Evolutionary conservation across 2,797 vertebrate genomes (phyloP), one percentile per base, ranked within the genome.

Genomic region (Spondyliosoma cantharus): DNA sequence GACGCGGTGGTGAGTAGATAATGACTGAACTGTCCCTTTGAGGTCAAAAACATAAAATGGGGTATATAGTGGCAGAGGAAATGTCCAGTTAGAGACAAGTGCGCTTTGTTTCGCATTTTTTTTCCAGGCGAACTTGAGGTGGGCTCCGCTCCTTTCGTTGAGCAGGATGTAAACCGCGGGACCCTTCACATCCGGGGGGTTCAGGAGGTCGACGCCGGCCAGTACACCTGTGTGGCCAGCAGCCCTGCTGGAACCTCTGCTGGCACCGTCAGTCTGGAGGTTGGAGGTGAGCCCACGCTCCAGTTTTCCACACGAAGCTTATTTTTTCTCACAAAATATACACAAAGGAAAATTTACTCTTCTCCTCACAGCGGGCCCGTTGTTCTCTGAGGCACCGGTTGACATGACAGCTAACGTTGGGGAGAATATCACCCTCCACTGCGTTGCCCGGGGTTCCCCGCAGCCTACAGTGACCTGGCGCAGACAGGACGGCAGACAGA

Each of bases 141-240:
- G 84, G 91, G 88, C 85, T 93, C 1, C 54, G 93, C 89, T 76
- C 95, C 0, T 32, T 93, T 73, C 82, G 86, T 92, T 3, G 86
- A 92, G 74, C 92, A 94, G 87, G 91, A 94, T 15, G 74, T 91
- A 0, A 84, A 86, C 58, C 92, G 82, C 0, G 95, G 96, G 0
- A 90, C 64, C 0, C 93, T 99, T 82, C 90, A 82, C 89, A 96
- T 99, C 77, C 93, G 88, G 27, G 94, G 82, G 0, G 94, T 94
- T 69, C 95, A 80, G 88, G 93, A 95, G 83, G 90, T 93, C 16
- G 96, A 99, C 0, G 93, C 95, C 0, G 97, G 97, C 20, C 74
- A 62, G 58, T 99, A 97, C 43, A 76, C 87, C 86, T 99, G 97
- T 52, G 92, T 94, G 48, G 97, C 96, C 0, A 91, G 94, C 12